Base-by-base conservation (phyloP, 2,113 vertebrate species). In the Pipra filicauda region DNA sequence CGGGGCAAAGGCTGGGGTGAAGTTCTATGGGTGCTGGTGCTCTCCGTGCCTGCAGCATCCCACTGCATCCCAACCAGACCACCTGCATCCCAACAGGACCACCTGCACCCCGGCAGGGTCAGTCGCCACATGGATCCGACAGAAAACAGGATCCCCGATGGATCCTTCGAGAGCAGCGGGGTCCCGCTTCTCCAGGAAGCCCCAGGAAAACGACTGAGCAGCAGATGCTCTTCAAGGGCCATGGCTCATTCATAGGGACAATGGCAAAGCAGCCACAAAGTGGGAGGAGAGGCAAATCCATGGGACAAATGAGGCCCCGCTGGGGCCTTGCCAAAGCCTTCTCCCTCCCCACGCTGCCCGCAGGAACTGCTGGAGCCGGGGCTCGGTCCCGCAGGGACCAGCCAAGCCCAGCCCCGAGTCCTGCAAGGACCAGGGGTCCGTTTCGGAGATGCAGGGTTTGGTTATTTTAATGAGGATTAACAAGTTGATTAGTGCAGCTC, bases 1-100 rank as follows among this genome's bases (percentile, higher is more conserved):
- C 2, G 15, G 54, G 17, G 28, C 0, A 0, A 13, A 26, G 44
- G n/a, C 13, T 44, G 3, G 6, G 66, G 31, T 1, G 30, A 20
- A 22, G 43, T 5, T 14, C 81, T 5, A 23, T 0, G 37, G 37
- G 44, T 41, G 78, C 54, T 1, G 0, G 33, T 26, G 67, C 31
- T 33, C 69, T n/a, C 48, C 5, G 6, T 14, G 72, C 76, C 61
- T 15, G 28, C 76, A 35, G 75, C 16, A 3, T 9, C 26, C 8
- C 3, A 12, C 59, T 28, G 31, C 6, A 23, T 4, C 31, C 37
- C 51, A 12, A 39, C 5, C 26, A 51, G 51, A 30, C 13, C 22
- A 33, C 24, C 43, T 48, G 15, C 4, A 59, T 5, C 72, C 33
- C 8, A 9, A 10, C 6, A 48, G 55, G n/a, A 51, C 15, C 22